A percentile compares a stretch with the other conserved stretches of the same genome.
These are phyloP conservation scores for Channa striata DNA, from an alignment of 2,797 vertebrate genomes.

Conservation along the genomic window DNA sequence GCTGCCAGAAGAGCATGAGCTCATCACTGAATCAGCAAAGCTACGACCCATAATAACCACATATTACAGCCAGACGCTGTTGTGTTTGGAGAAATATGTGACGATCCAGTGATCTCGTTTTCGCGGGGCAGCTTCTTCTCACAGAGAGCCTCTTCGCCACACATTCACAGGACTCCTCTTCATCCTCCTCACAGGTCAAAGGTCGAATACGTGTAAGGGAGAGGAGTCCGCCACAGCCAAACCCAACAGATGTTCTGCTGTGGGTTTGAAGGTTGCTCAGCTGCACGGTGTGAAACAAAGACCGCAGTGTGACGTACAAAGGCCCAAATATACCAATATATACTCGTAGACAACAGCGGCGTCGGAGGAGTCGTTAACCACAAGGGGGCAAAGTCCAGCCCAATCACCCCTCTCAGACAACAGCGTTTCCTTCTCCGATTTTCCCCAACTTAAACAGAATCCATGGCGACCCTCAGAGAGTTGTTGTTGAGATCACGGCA, in stretches of 20 bases:
- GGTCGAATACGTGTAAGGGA: constrained; percentile 24
- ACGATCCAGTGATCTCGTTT: constrained; percentile 48
- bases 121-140: constrained; percentile 52
- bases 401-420: too few relatives aligned
- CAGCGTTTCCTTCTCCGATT: too few relatives aligned
- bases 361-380: too few relatives aligned
- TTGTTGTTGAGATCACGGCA: too few relatives aligned
- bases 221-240: constrained; percentile 49
- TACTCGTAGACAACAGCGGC: too few relatives aligned
- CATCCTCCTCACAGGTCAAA: constrained; percentile 46
- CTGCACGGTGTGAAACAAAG: constrained; percentile 52
- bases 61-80: constrained; percentile 66
- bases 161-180: constrained; percentile 22
- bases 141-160: constrained; percentile 39
- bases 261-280: constrained; percentile 44
- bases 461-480: too few relatives aligned
- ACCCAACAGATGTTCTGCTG: constrained; percentile 69
- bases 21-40: constrained; percentile 74
- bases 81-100: constrained; percentile 71
- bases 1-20: constrained; percentile 69
- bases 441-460: too few relatives aligned
- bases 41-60: constrained; percentile 66
- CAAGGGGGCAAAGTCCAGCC: too few relatives aligned
- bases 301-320: constrained; percentile 54
- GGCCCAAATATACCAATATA: too few relatives aligned